These are phyloP conservation scores for Dascyllus trimaculatus DNA, from an alignment of 2,113 vertebrate species.

Conservation along the genomic window DNA sequence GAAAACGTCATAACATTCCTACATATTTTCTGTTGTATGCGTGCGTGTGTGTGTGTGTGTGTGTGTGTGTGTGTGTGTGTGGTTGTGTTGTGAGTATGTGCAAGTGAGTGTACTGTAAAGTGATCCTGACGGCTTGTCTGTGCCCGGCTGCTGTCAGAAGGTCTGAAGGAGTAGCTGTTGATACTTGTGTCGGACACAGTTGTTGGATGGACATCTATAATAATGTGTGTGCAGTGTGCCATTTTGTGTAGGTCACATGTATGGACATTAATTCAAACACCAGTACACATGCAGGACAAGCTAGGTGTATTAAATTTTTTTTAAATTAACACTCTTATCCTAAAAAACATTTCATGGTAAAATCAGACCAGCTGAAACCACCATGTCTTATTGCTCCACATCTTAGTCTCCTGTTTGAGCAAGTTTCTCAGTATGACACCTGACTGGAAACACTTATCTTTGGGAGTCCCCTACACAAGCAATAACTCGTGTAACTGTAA, in stretches of 20 bases:
- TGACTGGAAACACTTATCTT: conserved; percentile 25
- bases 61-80: background rate
- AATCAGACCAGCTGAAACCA: background rate
- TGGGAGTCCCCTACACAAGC: background rate
- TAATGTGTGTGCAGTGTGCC: background rate
- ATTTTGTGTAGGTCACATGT: background rate
- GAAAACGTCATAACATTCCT: conserved; percentile 19
- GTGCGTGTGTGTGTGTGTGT: conserved; percentile 4
- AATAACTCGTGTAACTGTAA: conserved; percentile 12
- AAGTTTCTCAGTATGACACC: conserved; percentile 15
- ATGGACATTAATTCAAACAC: too few species aligned
- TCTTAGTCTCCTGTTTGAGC: background rate
- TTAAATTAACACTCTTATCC: too few species aligned
- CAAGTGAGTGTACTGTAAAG: conserved; percentile 34
- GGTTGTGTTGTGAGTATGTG: background rate
- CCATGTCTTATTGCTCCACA: background rate
- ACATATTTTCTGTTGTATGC: background rate
- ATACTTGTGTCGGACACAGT: conserved; percentile 15
- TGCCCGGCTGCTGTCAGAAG: conserved; percentile 25
- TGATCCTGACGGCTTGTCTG: conserved; percentile 42
- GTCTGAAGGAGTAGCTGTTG: conserved; percentile 30
- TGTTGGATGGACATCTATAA: background rate
- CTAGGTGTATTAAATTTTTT: too few species aligned
- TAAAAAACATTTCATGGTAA: too few species aligned
- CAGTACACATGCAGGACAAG: too few species aligned